Conservation (phyloP, 2,113 vertebrate genomes). For the Ptilorrhoa leucosticta region DNA sequence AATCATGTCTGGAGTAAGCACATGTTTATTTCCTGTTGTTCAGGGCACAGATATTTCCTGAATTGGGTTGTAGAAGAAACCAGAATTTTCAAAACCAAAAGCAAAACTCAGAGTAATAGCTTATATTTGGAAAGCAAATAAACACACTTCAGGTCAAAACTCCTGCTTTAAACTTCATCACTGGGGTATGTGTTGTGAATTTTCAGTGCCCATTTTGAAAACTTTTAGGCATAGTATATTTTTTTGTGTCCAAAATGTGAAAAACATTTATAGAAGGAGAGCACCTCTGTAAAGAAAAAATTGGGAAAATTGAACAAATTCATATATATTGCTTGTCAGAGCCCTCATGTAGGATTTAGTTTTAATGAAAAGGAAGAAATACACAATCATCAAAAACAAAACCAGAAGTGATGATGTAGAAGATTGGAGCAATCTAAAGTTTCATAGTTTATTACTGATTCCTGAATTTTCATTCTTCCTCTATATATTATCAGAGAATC, state of each 20-base stretch:
- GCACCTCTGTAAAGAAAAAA: background rate
- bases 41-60: background rate
- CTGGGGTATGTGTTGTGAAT: background rate
- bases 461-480: background rate
- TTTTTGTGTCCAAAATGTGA: background rate
- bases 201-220: background rate
- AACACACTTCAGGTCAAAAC: background rate
- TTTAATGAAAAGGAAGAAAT: background rate
- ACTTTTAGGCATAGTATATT: background rate
- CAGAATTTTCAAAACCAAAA: background rate
- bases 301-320: accelerated
- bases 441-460: background rate
- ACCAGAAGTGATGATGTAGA: background rate
- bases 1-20: background rate
- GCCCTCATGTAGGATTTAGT: background rate
- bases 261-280: background rate
- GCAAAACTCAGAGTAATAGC: background rate
- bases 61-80: background rate
- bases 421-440: background rate
- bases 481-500: background rate
- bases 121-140: background rate
- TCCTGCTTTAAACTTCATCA: background rate
- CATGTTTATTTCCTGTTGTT: background rate
- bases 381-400: background rate
- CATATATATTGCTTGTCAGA: background rate